Percentiles rank a stretch among this genome's conserved stretches.
Evolutionary conservation across 2,888 invertebrate genomes (phyloP).

Genomic region (Drosophila pseudotakahashii): DNA sequence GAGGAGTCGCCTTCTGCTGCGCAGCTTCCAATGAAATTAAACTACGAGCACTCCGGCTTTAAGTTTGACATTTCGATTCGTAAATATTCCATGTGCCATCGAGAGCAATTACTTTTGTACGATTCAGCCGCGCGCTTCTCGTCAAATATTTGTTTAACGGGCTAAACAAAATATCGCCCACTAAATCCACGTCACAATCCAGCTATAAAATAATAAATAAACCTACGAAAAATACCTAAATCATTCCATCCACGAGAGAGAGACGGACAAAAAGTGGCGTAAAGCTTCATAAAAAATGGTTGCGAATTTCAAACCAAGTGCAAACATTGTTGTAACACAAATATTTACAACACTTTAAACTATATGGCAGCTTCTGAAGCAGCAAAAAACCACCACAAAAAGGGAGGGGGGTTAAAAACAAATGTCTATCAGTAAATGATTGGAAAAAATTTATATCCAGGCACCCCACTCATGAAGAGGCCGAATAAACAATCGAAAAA

Average conservation of each 20-base stretch:
- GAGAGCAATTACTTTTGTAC: slow-evolving; percentile 57
- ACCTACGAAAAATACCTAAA: slow-evolving; percentile 20
- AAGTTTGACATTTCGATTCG: slow-evolving; percentile 28
- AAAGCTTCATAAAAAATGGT: slow-evolving; percentile 60
- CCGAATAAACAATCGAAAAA: slow-evolving; percentile 7
- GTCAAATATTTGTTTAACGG: slow-evolving; percentile 68
- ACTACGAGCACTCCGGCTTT: slow-evolving; percentile 48
- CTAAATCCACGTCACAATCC: slow-evolving; percentile 71
- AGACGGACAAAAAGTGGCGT: slow-evolving; percentile 11
- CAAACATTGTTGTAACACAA: slow-evolving; percentile 73
- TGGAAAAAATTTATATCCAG: slow-evolving; percentile 56
- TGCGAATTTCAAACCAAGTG: slow-evolving; percentile 67
- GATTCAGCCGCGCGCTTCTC: slow-evolving; percentile 33
- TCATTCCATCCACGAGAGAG: slow-evolving; percentile 10
- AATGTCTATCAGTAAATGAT: slow-evolving; percentile 68
- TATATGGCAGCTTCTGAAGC: slow-evolving; percentile 49
- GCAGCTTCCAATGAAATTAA: slow-evolving; percentile 69
- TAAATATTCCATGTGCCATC: slow-evolving; percentile 40
- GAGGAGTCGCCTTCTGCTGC: slow-evolving; percentile 51
- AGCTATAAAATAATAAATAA: slow-evolving; percentile 61
- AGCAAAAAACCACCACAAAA: slow-evolving; percentile 40
- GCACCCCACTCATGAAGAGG: slow-evolving; percentile 6
- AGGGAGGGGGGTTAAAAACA: slow-evolving; percentile 3
- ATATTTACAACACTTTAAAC: slow-evolving; percentile 77
- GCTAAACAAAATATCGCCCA: slow-evolving; percentile 69